A percentile compares a stretch with the other conserved stretches of the same genome.
Conservation (phyloP, 64 coral and sea anemone species). For the Acropora yongei region DNA sequence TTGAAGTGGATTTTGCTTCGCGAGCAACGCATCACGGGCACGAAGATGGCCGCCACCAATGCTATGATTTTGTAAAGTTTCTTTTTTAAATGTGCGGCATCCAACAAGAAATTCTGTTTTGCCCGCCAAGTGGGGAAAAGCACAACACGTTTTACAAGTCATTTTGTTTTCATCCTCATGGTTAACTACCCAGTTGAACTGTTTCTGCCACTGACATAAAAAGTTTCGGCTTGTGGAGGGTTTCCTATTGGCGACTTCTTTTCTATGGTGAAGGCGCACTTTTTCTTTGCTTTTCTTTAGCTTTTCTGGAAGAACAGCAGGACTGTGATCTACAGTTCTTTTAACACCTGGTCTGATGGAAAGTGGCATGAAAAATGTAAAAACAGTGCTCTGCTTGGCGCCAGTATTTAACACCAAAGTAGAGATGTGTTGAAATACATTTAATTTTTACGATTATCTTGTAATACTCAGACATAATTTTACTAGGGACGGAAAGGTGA, state of each 20-base stretch:
- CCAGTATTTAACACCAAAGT: too few relatives aligned
- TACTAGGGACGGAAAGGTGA: too few relatives aligned
- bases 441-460: too few relatives aligned
- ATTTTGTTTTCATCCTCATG: conserved; percentile 26
- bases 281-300: conserved; percentile 17
- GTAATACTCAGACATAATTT: too few relatives aligned
- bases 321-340: conserved; percentile 10
- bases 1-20: conserved; percentile 45
- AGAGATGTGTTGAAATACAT: too few relatives aligned
- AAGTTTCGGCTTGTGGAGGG: conserved; percentile 30
- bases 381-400: conserved; percentile 46
- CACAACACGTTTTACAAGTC: conserved; percentile 47
- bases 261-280: background rate
- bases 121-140: conserved; percentile 47
- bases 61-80: conserved; percentile 42
- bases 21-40: conserved; percentile 24
- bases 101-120: conserved; percentile 63
- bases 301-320: conserved; percentile 40
- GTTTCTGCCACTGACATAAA: conserved; percentile 33
- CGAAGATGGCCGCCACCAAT: conserved; percentile 34
- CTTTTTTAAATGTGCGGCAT: conserved; percentile 57
- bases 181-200: conserved; percentile 45
- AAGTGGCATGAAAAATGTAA: conserved; percentile 30
- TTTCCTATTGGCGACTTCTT: conserved; percentile 32
- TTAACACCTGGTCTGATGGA: conserved; percentile 24